phyloP scores from a whole-genome alignment of 2,797 vertebrate genomes.

The Benthosema pterotum region DNA sequence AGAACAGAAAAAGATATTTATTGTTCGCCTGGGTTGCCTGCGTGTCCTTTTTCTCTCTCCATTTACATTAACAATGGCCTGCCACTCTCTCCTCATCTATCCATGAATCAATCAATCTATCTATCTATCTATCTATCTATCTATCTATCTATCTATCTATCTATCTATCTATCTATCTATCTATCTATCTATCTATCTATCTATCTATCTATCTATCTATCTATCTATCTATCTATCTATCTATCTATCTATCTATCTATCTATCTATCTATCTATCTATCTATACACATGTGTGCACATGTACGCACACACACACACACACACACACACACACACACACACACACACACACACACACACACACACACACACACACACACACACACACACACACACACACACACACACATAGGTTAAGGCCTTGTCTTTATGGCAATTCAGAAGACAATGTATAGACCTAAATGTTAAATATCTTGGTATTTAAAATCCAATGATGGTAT shows the following conservation, averaged over 20 bases:
- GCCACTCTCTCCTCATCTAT: neutral
- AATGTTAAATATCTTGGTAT: too few species aligned
- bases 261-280: slow-evolving; percentile 39
- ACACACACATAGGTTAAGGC: too few species aligned
- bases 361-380: slow-evolving; percentile 16
- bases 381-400: too few species aligned
- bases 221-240: slow-evolving; percentile 35
- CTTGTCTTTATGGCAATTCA: too few species aligned
- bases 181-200: slow-evolving; percentile 12
- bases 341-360: slow-evolving; percentile 54
- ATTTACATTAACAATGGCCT: neutral
- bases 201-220: slow-evolving; percentile 6
- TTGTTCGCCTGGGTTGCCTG: slow-evolving; percentile 44
- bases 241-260: slow-evolving; percentile 30
- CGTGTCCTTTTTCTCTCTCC: slow-evolving; percentile 61
- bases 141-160: slow-evolving; percentile 9
- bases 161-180: slow-evolving; percentile 38
- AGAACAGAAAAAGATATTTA: slow-evolving; percentile 4
- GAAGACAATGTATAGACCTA: too few species aligned
- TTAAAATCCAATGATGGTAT: too few species aligned
- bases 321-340: slow-evolving; percentile 29
- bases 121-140: slow-evolving; percentile 11
- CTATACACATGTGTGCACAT: neutral
- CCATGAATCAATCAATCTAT: slow-evolving; percentile 2
- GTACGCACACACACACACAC: slow-evolving; percentile 24